A percentile compares a stretch with the other conserved stretches of the same genome.
Evolutionary conservation across 2,113 vertebrate species (phyloP).

Genomic region (Notarius lentiginosus): DNA sequence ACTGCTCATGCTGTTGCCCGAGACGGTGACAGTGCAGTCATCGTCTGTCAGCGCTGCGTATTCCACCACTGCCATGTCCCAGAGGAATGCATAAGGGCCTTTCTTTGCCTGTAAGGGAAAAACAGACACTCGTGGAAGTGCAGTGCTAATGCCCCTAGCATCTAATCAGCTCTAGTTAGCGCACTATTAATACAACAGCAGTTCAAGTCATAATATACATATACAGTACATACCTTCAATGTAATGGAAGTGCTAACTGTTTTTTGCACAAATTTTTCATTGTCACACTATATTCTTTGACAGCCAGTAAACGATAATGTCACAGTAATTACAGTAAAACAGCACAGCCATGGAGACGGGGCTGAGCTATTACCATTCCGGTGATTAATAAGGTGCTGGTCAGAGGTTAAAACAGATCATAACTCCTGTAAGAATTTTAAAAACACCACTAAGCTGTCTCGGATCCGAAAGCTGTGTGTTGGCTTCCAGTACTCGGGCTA

Average conservation of each 20-base stretch:
- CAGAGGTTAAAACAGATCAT: not conserved
- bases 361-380: not conserved
- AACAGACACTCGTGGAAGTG: not conserved
- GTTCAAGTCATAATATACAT: not conserved
- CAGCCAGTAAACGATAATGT: not conserved
- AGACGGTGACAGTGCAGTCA: conserved; percentile 91
- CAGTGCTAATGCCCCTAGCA: not conserved
- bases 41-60: conserved; percentile 92
- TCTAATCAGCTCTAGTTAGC: not conserved
- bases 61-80: conserved; percentile 96
- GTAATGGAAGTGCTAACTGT: not conserved
- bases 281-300: not conserved
- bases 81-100: conserved; percentile 91
- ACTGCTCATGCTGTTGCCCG: conserved; percentile 89
- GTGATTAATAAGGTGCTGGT: conserved; percentile 10
- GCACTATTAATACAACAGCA: not conserved
- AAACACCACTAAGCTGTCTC: too few relatives aligned
- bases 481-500: not conserved
- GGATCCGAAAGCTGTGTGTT: not conserved
- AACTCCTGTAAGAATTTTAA: not conserved
- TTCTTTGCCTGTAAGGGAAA: conserved; percentile 82
- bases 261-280: not conserved
- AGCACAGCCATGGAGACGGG: not conserved
- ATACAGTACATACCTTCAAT: not conserved
- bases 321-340: not conserved